A percentile compares a stretch with the other conserved stretches of the same genome.
Evolutionary conservation across 2,113 vertebrate genomes (phyloP).

Genomic region (Neogale vison): DNA sequence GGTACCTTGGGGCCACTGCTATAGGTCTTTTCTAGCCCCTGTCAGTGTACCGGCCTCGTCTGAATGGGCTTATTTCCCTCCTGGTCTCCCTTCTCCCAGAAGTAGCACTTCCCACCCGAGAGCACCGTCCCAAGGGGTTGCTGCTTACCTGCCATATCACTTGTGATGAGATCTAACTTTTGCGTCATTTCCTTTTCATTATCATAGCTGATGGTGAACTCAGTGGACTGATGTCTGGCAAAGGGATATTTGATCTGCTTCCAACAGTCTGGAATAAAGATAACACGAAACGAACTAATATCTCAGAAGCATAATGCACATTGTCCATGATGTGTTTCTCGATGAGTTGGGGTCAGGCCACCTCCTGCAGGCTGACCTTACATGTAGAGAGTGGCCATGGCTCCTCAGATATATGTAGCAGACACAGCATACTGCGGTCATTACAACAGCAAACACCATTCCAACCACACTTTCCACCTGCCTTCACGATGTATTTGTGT

Average conservation of each 20-base stretch:
- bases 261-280: slow-evolving; percentile 88
- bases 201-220: slow-evolving; percentile 92
- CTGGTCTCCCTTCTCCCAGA: neutral
- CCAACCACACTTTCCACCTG: neutral
- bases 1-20: neutral
- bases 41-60: accelerated
- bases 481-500: neutral
- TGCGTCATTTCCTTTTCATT: slow-evolving; percentile 89
- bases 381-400: neutral
- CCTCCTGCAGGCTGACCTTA: neutral
- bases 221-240: slow-evolving; percentile 88
- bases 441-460: no score
- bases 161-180: slow-evolving; percentile 90
- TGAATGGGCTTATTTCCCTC: neutral
- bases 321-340: accelerated
- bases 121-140: neutral
- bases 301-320: neutral
- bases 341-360: neutral
- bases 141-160: slow-evolving; percentile 88
- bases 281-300: neutral
- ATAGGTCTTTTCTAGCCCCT: neutral
- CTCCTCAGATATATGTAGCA: no score
- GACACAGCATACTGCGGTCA: neutral
- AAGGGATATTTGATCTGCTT: slow-evolving; percentile 91
- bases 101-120: neutral